Evolutionary conservation across 2,888 invertebrate species (phyloP), one percentile per base, ranked within the genome.

Genomic region (Dasypogon diadema): DNA sequence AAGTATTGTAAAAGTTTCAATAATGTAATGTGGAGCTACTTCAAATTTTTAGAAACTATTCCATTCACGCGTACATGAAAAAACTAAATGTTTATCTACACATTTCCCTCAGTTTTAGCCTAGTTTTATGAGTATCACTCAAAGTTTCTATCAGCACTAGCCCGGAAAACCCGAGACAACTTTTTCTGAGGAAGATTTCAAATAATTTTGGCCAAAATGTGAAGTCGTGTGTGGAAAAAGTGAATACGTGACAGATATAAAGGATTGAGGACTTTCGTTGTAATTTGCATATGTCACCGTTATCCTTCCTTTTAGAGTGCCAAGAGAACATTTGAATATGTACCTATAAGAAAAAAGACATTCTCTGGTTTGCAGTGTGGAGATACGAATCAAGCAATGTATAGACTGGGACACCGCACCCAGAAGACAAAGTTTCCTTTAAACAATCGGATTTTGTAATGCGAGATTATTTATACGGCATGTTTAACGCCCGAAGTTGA

Each of bases 221-320:
- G 70, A 70, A 70, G 70, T 70, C 70, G 70, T 70, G 70, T 70
- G 54, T 54, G 54, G 70, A 70, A 54, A 51, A 70, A 70, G 70
- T 70, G 70, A 70, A 70, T 54, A 70, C 70, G 70, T 70, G 70
- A 54, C 70, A 70, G 70, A 51, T 70, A 70, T 46, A 70, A 70
- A 54, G 70, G 70, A 70, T 70, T 70, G 34, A 54, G 54, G 21
- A 37, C 54, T 70, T 70, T 18, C 54, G 54, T 54, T 70, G 70
- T 54, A 70, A 70, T 70, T 70, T 70, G 34, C 70, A 70, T 70
- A 70, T 70, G 70, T 70, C 70, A 70, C 65, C 18, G 6, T 26
- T 24, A 14, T 24, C 58, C 37, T 30, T 30, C 1, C 63, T 21
- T 18, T 5, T 16, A 34, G 14, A 48, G 16, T 8, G 2, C 1